These are phyloP conservation scores for Ceyx erithaca DNA, from an alignment of 2,797 vertebrate species.

Conservation along the genomic window DNA sequence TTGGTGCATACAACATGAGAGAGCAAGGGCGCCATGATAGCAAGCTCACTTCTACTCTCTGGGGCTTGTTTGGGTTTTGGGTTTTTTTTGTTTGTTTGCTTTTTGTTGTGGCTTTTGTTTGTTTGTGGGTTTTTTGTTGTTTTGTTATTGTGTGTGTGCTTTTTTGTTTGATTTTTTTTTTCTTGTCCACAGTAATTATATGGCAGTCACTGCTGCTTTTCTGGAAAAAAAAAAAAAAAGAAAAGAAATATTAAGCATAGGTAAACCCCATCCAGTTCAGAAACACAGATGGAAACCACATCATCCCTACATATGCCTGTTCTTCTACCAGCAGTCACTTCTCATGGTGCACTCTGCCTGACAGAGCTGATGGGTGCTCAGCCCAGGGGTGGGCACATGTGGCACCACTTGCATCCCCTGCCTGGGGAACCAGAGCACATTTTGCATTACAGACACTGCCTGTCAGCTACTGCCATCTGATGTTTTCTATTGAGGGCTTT, in stretches of 20 bases:
- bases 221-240: too few species aligned
- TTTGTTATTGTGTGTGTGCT: too few species aligned
- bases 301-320: not conserved
- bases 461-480: not conserved
- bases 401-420: slow-evolving; percentile 8
- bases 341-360: slow-evolving; percentile 8
- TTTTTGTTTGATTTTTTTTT: too few species aligned
- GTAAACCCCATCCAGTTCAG: not conserved
- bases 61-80: not conserved
- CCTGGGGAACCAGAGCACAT: not conserved
- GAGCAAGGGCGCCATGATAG: not conserved
- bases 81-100: too few species aligned
- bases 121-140: too few species aligned
- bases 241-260: not conserved
- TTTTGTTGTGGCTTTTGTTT: too few species aligned
- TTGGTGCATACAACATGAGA: not conserved
- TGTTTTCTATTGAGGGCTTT: not conserved
- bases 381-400: not conserved
- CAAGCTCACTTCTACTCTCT: not conserved
- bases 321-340: slow-evolving; percentile 15
- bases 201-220: not conserved
- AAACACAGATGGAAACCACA: slow-evolving; percentile 38
- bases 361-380: not conserved
- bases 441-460: not conserved
- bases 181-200: not conserved